A percentile compares a stretch with the other conserved stretches of the same genome.
Evolutionary conservation across 1,140 invertebrate species (phyloP).

Genomic region (Oncopeltus fasciatus): DNA sequence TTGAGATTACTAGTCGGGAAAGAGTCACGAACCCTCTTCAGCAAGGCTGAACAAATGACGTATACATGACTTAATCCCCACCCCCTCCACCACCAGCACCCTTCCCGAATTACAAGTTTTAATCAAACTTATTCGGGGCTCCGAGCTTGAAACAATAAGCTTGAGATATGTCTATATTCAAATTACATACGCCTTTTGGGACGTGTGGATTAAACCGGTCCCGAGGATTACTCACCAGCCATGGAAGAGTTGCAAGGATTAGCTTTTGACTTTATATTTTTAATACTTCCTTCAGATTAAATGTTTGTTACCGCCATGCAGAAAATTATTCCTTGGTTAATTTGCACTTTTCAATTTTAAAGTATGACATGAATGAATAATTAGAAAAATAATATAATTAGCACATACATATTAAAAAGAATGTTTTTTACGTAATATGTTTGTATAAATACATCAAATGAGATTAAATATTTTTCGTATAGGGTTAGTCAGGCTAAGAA

Average conservation of each 20-base stretch:
- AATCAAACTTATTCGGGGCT: background rate
- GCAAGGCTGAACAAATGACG: background rate
- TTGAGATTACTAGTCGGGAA: background rate
- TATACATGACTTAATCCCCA: background rate
- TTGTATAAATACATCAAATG: too few species aligned
- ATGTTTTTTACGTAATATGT: too few species aligned
- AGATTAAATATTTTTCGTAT: too few species aligned
- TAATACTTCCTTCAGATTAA: too few species aligned
- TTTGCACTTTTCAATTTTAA: too few species aligned
- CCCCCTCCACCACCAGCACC: background rate
- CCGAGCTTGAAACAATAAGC: background rate
- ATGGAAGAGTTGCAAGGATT: background rate
- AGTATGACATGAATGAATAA: too few species aligned
- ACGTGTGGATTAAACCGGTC: constrained; percentile 4
- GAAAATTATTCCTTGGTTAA: too few species aligned
- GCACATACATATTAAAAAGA: too few species aligned
- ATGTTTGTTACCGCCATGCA: too few species aligned
- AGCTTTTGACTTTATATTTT: too few species aligned
- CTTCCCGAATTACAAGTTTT: background rate
- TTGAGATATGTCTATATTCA: constrained; percentile 10
- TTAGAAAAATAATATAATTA: too few species aligned
- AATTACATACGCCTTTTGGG: constrained; percentile 5
- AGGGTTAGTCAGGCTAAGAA: too few species aligned
- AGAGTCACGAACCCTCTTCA: background rate
- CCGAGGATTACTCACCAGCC: background rate